A percentile compares a stretch with the other conserved stretches of the same genome.
Evolutionary conservation across 2,797 vertebrate species (phyloP).

Genomic region (Heteromormyrus szaboi): DNA sequence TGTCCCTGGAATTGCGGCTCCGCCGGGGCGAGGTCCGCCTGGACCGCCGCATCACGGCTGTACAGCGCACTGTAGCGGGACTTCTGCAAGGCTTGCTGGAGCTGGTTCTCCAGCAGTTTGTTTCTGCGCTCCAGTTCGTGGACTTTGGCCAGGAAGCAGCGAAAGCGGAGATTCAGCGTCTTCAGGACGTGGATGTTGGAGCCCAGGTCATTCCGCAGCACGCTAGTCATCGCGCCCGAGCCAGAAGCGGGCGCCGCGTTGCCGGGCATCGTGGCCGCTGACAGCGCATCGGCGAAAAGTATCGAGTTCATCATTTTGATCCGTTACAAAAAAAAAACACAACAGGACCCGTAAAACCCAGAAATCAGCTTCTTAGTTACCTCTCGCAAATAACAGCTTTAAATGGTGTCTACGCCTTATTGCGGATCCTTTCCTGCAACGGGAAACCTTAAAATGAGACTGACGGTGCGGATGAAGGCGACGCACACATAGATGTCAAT

Average conservation of each 20-base stretch:
- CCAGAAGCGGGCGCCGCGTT: constrained; percentile 40
- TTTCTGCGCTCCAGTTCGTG: constrained; percentile 92
- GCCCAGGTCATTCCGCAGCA: constrained; percentile 87
- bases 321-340: constrained; percentile 13
- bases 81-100: constrained; percentile 67
- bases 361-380: constrained; percentile 27
- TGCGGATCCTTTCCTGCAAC: constrained; percentile 32
- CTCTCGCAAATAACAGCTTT: constrained; percentile 9
- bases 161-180: constrained; percentile 89
- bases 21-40: constrained; percentile 64
- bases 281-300: constrained; percentile 67
- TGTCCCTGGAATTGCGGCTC: neutral
- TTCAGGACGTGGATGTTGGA: constrained; percentile 94
- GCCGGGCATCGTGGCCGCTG: constrained; percentile 42
- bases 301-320: constrained; percentile 69
- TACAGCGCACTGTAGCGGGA: constrained; percentile 67
- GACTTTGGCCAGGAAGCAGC: constrained; percentile 93
- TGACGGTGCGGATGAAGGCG: constrained; percentile 28
- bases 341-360: neutral
- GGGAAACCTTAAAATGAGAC: constrained; percentile 39
- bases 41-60: constrained; percentile 75
- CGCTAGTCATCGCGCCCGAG: constrained; percentile 70
- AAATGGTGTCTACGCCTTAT: constrained; percentile 33
- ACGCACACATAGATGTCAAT: constrained; percentile 41
- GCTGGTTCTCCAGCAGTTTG: constrained; percentile 84